Conservation (phyloP, 2,797 vertebrate genomes). For the Halcyon badia region DNA sequence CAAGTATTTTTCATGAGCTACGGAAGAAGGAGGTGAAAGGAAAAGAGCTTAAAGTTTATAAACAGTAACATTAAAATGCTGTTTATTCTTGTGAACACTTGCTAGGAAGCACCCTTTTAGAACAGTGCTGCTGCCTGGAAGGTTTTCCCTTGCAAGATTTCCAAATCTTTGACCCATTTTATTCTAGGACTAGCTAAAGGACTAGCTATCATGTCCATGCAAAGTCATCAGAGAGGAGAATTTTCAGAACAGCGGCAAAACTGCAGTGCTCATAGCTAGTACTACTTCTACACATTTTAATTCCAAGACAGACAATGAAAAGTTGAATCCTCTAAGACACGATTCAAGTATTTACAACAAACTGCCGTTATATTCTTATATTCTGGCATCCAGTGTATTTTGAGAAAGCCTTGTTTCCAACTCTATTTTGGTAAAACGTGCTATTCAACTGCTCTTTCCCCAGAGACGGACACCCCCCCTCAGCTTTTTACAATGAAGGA, state of each 20-base stretch:
- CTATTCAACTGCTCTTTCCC: slow-evolving; percentile 34
- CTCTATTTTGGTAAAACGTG: slow-evolving; percentile 36
- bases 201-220: not conserved
- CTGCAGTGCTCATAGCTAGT: not conserved
- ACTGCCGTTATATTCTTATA: slow-evolving; percentile 2
- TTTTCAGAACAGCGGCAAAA: slow-evolving; percentile 24
- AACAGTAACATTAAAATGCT: not conserved
- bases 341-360: slow-evolving; percentile 40
- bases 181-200: not conserved
- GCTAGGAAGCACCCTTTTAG: not conserved
- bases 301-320: not conserved
- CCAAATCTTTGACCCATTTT: slow-evolving; percentile 9
- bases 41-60: not conserved
- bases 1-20: not conserved
- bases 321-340: slow-evolving; percentile 1
- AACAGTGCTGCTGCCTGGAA: not conserved
- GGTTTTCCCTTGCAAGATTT: not conserved
- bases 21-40: not conserved
- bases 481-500: slow-evolving; percentile 4
- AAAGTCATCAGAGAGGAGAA: not conserved
- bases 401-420: slow-evolving; percentile 40
- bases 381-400: slow-evolving; percentile 8
- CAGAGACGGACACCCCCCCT: not conserved
- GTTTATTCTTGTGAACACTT: slow-evolving; percentile 5
- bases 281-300: not conserved